Evolutionary conservation across 2,888 invertebrate species (phyloP).

Genomic region (Thera obeliscata): DNA sequence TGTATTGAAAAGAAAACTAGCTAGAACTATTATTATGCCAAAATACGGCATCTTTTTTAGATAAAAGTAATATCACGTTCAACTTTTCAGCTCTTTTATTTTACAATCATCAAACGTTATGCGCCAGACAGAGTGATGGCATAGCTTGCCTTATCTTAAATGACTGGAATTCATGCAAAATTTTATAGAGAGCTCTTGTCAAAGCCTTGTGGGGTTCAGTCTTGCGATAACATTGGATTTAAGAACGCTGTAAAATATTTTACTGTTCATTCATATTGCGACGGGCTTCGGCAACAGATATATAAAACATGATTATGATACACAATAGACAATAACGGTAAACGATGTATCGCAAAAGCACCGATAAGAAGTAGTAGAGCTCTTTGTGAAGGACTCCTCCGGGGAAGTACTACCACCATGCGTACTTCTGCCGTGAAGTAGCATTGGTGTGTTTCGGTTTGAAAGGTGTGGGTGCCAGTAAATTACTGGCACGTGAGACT

Average conservation of each 20-base stretch:
- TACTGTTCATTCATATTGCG: constrained; percentile 37
- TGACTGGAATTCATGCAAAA: constrained; percentile 50
- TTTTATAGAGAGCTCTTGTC: constrained; percentile 44
- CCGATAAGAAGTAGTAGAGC: too few species aligned
- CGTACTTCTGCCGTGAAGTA: too few species aligned
- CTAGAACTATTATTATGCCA: too few species aligned
- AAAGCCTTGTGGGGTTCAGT: constrained; percentile 49
- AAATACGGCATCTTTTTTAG: neutral
- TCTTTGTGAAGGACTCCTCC: too few species aligned
- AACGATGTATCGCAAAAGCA: neutral
- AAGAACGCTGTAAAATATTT: constrained; percentile 53
- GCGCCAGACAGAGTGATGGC: constrained; percentile 34
- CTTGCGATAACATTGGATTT: constrained; percentile 62
- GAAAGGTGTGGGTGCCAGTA: too few species aligned
- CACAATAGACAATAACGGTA: constrained; percentile 7
- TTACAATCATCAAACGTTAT: constrained; percentile 22
- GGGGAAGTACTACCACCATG: too few species aligned
- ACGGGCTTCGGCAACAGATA: constrained; percentile 21
- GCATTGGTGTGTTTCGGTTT: too few species aligned
- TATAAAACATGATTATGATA: constrained; percentile 10
- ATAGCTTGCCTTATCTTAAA: constrained; percentile 45
- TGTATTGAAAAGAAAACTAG: too few species aligned
- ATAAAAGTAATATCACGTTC: constrained; percentile 1
- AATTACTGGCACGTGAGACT: too few species aligned
- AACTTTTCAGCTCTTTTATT: constrained; percentile 12